Percentiles rank a stretch among this genome's conserved stretches.
These are phyloP conservation scores for Suricata suricatta DNA, from an alignment of 2,113 vertebrate species.

Conservation along the genomic window DNA sequence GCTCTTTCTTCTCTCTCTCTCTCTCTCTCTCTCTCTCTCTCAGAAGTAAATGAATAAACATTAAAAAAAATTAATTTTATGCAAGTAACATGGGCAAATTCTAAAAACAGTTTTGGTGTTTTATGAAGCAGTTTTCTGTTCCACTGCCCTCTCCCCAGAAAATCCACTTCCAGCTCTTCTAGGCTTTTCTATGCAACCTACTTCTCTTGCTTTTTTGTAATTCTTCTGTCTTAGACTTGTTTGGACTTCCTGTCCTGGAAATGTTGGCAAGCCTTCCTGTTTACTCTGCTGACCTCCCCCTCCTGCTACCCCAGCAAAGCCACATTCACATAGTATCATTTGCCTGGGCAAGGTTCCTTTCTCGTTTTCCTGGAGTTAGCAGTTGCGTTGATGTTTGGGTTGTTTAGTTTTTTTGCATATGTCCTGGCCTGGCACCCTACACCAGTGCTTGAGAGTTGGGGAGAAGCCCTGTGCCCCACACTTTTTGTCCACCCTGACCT, in stretches of 20 bases:
- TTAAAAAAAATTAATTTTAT: neutral
- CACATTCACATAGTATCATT: neutral
- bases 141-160: fast-evolving
- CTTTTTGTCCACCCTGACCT: neutral
- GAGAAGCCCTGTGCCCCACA: fast-evolving
- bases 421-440: neutral
- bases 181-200: neutral
- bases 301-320: neutral
- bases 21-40: no score
- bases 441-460: fast-evolving
- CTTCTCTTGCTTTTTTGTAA: neutral
- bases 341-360: neutral
- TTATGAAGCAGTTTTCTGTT: neutral
- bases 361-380: neutral
- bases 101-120: neutral
- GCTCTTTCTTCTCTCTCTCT: no score
- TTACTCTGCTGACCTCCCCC: neutral
- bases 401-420: neutral
- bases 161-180: neutral
- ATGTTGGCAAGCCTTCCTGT: no score
- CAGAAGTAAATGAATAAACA: no score
- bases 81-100: neutral
- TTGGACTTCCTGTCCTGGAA: neutral
- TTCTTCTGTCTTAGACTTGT: neutral
- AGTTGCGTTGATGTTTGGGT: neutral